phyloP scores from a whole-genome alignment of 1,140 invertebrate genomes.

The Brachionus koreanus region DNA sequence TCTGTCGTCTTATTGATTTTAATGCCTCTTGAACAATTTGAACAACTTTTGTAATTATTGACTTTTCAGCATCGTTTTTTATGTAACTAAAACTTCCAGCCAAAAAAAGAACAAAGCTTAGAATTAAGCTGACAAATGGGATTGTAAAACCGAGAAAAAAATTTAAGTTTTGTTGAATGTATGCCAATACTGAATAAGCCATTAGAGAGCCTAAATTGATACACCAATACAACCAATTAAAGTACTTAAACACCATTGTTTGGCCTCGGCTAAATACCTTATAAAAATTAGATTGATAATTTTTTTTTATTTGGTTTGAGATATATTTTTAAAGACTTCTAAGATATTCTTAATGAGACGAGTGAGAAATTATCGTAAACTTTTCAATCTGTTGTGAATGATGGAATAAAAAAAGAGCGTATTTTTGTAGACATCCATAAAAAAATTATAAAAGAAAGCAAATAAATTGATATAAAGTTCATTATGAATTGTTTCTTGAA shows the following conservation, averaged over 20 bases:
- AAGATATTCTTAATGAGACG: no score
- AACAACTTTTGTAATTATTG: slow-evolving; percentile 58
- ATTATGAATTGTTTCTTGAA: not conserved
- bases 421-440: not conserved
- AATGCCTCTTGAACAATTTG: slow-evolving; percentile 58
- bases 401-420: no score
- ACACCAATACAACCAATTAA: slow-evolving; percentile 58
- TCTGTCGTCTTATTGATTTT: slow-evolving; percentile 44
- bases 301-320: not conserved
- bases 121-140: slow-evolving; percentile 51
- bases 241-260: slow-evolving; percentile 51
- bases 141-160: slow-evolving; percentile 60
- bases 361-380: no score
- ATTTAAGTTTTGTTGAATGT: slow-evolving; percentile 58
- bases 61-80: slow-evolving; percentile 51
- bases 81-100: slow-evolving; percentile 48
- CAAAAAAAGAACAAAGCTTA: slow-evolving; percentile 50
- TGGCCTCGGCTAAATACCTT: slow-evolving; percentile 52
- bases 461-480: no score
- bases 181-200: slow-evolving; percentile 52
- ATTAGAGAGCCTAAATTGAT: slow-evolving; percentile 55
- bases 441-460: no score
- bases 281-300: not conserved
- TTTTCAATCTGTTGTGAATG: no score
- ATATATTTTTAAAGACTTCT: not conserved